Conservation (phyloP, 2,888 invertebrate species). For the Megamerina dolium region DNA sequence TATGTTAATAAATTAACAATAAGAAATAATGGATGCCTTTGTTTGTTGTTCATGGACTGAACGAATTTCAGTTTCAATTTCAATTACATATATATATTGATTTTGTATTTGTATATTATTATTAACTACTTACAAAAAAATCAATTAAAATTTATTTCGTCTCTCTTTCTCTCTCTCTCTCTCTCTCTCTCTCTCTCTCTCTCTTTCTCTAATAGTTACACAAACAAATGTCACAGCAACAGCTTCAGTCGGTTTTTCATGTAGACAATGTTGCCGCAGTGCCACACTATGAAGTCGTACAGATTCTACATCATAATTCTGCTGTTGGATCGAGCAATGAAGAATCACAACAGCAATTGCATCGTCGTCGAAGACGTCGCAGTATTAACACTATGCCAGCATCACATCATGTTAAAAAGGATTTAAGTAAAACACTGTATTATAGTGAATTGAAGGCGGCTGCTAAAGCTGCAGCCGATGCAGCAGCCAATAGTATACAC, state of each 20-base stretch:
- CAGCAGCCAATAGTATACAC: constrained; percentile 21
- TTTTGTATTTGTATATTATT: too few relatives aligned
- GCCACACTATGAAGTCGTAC: constrained; percentile 78
- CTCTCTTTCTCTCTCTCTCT: neutral
- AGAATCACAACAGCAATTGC: constrained; percentile 27
- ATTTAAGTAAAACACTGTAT: constrained; percentile 48
- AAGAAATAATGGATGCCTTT: too few relatives aligned
- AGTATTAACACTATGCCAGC: constrained; percentile 34
- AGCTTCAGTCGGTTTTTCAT: constrained; percentile 77
- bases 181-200: neutral
- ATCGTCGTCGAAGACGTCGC: constrained; percentile 36
- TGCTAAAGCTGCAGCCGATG: constrained; percentile 20
- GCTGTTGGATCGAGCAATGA: constrained; percentile 27
- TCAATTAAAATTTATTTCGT: neutral
- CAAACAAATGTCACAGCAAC: constrained; percentile 80
- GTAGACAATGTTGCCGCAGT: constrained; percentile 71
- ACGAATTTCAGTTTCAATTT: too few relatives aligned
- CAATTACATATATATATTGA: too few relatives aligned
- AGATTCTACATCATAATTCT: constrained; percentile 59
- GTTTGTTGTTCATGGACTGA: too few relatives aligned
- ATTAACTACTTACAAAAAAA: neutral
- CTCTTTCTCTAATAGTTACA: constrained; percentile 52
- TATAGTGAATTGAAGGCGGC: constrained; percentile 43
- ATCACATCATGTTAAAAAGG: constrained; percentile 48
- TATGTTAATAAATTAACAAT: too few relatives aligned